Evolutionary conservation across 2,113 vertebrate genomes (phyloP).

Genomic region (Chrysochloris asiatica): DNA sequence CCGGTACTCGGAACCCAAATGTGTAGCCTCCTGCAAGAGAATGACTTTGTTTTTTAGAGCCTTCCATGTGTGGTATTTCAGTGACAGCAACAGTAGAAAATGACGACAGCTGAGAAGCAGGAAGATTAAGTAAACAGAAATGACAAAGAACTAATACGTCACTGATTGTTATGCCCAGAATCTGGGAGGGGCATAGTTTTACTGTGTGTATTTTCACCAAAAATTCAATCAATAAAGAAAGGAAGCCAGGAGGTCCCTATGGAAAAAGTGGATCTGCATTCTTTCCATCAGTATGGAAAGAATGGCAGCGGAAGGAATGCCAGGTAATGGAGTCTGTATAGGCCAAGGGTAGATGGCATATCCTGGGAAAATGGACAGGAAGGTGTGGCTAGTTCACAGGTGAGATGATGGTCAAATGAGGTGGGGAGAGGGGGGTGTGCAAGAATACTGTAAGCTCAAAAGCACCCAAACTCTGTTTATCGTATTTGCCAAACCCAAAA

Average conservation of each 20-base stretch:
- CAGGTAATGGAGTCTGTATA: background rate
- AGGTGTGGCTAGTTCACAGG: background rate
- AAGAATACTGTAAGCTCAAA: background rate
- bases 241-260: background rate
- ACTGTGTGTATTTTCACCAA: background rate
- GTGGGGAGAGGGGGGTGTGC: background rate
- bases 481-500: background rate
- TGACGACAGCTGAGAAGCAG: background rate
- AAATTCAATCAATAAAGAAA: background rate
- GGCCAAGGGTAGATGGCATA: background rate
- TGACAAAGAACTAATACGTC: background rate
- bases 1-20: too few species aligned
- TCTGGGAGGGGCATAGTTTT: background rate
- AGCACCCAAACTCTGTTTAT: background rate
- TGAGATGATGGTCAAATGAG: background rate
- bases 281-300: background rate
- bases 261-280: background rate
- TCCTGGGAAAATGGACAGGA: background rate
- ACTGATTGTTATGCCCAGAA: background rate
- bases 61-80: too few species aligned
- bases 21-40: background rate
- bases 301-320: background rate
- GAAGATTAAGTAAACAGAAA: background rate
- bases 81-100: background rate
- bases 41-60: background rate